phyloP scores from a whole-genome alignment of 64 coral and sea anemone species.

The Trachythela sp. region DNA sequence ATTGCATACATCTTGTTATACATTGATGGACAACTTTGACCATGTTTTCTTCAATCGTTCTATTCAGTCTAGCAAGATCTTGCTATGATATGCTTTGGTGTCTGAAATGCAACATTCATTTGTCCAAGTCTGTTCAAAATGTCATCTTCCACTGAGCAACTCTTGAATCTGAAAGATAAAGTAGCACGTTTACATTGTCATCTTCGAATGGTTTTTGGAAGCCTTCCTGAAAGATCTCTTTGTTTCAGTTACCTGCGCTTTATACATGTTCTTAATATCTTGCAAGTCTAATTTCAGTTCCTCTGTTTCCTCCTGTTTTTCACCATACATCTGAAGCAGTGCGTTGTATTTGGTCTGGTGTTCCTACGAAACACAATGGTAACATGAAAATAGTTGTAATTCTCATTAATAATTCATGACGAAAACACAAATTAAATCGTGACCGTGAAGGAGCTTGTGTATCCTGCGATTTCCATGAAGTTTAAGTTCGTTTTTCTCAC shows the following conservation, averaged over 20 bases:
- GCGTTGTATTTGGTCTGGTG: conserved; percentile 81
- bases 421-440: too few species aligned
- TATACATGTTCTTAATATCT: conserved; percentile 98
- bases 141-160: background rate
- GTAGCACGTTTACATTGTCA: too few species aligned
- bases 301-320: conserved; percentile 89
- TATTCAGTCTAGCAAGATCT: too few species aligned
- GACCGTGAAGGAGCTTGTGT: too few species aligned
- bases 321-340: conserved; percentile 95
- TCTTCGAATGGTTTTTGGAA: background rate
- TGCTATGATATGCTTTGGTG: too few species aligned
- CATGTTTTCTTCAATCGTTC: too few species aligned
- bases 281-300: conserved; percentile 85
- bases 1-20: too few species aligned
- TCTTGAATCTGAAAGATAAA: background rate
- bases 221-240: background rate
- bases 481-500: too few species aligned
- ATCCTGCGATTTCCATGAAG: too few species aligned
- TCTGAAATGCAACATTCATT: background rate
- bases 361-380: conserved; percentile 37
- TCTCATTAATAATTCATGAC: too few species aligned
- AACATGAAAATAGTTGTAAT: too few species aligned
- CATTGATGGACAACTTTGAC: too few species aligned
- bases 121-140: background rate
- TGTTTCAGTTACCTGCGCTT: conserved; percentile 56